phyloP scores from a whole-genome alignment of 2,113 vertebrate species.

The Mirounga angustirostris region DNA sequence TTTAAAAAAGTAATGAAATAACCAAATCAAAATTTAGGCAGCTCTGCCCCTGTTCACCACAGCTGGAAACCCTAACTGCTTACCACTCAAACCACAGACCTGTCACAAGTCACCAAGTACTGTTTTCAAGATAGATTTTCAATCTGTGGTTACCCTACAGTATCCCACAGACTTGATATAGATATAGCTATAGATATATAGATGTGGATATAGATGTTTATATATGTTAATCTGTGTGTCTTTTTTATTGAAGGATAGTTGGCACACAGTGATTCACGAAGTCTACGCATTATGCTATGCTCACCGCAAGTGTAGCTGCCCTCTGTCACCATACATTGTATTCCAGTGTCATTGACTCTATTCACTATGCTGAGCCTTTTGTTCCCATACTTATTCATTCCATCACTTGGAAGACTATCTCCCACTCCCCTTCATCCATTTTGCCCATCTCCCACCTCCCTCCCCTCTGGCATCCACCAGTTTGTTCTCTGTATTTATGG shows the following conservation, averaged over 20 bases:
- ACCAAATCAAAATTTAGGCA: not conserved
- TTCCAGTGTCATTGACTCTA: not conserved
- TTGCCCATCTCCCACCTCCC: not conserved
- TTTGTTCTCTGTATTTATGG: not conserved
- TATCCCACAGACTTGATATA: not conserved
- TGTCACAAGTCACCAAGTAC: not conserved
- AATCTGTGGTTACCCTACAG: not conserved
- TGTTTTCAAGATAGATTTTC: not conserved
- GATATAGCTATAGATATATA: not conserved
- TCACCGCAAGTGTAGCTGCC: not conserved
- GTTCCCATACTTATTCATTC: not conserved
- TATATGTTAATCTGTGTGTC: not conserved
- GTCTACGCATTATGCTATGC: not conserved
- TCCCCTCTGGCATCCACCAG: not conserved
- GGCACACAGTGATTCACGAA: not conserved
- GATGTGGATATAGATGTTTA: not conserved
- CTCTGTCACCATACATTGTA: not conserved
- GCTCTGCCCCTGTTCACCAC: not conserved
- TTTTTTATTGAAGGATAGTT: not conserved
- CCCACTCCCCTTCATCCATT: not conserved
- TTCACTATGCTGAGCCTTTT: not conserved
- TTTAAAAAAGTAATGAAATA: slow-evolving; percentile 3
- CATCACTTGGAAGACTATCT: not conserved
- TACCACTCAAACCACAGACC: not conserved
- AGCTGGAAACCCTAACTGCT: not conserved